Base-by-base conservation (phyloP, 2,888 invertebrate species). In the Torymus texanus region DNA sequence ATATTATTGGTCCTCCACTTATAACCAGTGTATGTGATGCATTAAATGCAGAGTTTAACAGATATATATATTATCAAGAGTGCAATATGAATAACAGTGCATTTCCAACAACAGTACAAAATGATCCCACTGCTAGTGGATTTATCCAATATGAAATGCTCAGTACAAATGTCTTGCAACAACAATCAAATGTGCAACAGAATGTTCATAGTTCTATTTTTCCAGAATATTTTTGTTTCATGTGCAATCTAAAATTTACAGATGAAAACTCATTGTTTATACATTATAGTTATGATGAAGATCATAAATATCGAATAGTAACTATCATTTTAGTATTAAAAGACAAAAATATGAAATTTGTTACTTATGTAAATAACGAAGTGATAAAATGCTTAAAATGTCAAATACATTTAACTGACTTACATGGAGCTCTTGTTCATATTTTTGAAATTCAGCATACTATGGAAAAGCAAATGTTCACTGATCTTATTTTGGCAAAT, bases 341-440 rank as follows among this genome's bases (percentile, higher is more conserved):
- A 65, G 78, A 81, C 73, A 73, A 75, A 73, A 56, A 81, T 73
- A 81, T 81, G 63, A 66, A 81, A 61, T 78, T 81, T 72, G 51
- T 59, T 0, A 67, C 51, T 1, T 63, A 61, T 75, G 51, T 24
- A 29, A 72, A 78, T 55, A 66, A 74, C 53, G 74, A 78, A 75
- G 29, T 75, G 66, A 61, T 81, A 56, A 66, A 71, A 53, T 81
- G 80, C 51, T 62, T 66, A 18, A 81, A 81, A 72, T 81, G 80
- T 53, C 75, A 75, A 55, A 58, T 78, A 59, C 58, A 74, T 3
- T 62, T 78, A 16, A 75, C 62, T 71, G 75, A 81, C 53, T 24
- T 78, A 1, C 61, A 67, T 53, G 61, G 63, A 55, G 78, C 78
- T 51, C 14, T 67, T 50, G n/a, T 21, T 56, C 80, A 81, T 71